A percentile compares a stretch with the other conserved stretches of the same genome.
Conservation (phyloP, 2,888 invertebrate species). For the Yponomeuta malinellus region DNA sequence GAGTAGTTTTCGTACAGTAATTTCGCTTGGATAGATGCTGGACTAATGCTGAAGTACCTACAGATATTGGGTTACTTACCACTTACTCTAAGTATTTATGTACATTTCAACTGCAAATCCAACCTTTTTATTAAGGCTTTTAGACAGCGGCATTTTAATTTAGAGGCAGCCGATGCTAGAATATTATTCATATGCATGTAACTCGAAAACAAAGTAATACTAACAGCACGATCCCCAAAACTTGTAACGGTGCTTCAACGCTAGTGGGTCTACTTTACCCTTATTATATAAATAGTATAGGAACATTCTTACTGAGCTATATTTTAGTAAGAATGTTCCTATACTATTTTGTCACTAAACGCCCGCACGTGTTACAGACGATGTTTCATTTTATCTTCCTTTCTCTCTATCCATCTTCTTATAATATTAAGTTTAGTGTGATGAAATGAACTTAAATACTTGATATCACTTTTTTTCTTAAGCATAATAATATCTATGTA, state of each 20-base stretch:
- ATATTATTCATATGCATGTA: slow-evolving; percentile 1
- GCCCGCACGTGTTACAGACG: background rate
- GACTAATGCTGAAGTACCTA: slow-evolving; percentile 3
- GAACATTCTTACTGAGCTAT: background rate
- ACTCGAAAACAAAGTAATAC: background rate
- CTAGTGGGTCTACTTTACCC: background rate
- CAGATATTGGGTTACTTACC: background rate
- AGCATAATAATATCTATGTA: too few species aligned
- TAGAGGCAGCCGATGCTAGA: background rate
- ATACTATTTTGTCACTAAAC: background rate
- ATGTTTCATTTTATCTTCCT: background rate
- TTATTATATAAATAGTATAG: background rate
- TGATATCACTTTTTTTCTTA: too few species aligned
- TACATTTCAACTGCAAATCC: background rate
- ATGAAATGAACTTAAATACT: background rate
- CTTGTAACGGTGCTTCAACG: background rate
- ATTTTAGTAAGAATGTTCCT: background rate
- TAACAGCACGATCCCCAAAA: slow-evolving; percentile 1
- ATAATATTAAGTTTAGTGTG: background rate
- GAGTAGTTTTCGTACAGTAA: slow-evolving; percentile 42
- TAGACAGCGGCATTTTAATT: background rate
- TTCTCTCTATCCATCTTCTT: background rate
- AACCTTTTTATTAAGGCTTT: background rate
- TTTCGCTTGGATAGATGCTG: slow-evolving; percentile 3
- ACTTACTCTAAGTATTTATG: background rate